phyloP scores from a whole-genome alignment of 1,140 invertebrate species.

The Trigoniulus corallinus region DNA sequence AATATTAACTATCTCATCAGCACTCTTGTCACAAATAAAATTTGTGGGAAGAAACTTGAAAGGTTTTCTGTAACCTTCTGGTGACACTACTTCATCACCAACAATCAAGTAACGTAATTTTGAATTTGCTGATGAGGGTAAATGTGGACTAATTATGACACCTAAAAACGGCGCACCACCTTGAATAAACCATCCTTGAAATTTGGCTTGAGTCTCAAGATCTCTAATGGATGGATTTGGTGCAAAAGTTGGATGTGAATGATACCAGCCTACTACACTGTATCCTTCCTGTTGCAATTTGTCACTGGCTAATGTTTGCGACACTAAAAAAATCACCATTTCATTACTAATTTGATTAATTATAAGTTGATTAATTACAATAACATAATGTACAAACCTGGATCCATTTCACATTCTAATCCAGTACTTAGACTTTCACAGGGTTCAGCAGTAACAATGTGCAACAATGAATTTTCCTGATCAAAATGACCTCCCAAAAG shows the following conservation, averaged over 20 bases:
- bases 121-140: conserved; percentile 12
- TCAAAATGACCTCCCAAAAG: conserved; percentile 39
- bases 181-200: conserved; percentile 39
- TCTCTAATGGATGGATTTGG: conserved; percentile 42
- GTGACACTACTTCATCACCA: background rate
- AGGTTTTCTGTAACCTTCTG: background rate
- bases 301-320: conserved; percentile 36
- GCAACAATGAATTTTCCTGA: conserved; percentile 20
- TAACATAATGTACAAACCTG: conserved; percentile 29
- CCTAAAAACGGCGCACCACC: conserved; percentile 35
- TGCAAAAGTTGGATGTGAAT: conserved; percentile 44
- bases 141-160: conserved; percentile 38
- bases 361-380: background rate
- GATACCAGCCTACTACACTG: conserved; percentile 43
- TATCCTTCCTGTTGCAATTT: conserved; percentile 29
- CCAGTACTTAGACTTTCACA: conserved; percentile 38
- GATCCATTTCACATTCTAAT: conserved; percentile 60
- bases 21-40: too few relatives aligned
- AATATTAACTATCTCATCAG: too few relatives aligned
- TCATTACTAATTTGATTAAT: background rate
- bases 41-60: background rate
- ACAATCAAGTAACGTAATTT: background rate
- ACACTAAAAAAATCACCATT: conserved; percentile 23
- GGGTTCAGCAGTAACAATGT: conserved; percentile 34
- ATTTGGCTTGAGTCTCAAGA: conserved; percentile 37